phyloP scores from a whole-genome alignment of 2,888 invertebrate species.

The Atherix ibis region DNA sequence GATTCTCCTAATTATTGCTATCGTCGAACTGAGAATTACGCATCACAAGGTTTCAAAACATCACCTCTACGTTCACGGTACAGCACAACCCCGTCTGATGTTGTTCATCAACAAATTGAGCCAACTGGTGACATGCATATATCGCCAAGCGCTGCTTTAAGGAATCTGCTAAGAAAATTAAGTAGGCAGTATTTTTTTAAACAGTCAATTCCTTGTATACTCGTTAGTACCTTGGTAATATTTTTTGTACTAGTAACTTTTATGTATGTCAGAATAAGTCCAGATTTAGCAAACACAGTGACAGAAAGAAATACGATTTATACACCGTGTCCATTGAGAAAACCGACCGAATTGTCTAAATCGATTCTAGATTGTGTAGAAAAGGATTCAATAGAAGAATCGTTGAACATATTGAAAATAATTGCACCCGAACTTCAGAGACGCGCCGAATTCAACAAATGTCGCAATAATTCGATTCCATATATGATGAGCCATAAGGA shows the following conservation, averaged over 20 bases:
- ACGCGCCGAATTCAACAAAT: conserved; percentile 32
- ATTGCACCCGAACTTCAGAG: conserved; percentile 47
- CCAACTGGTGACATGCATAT: conserved; percentile 11
- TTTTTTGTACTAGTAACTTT: conserved; percentile 51
- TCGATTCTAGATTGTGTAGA: conserved; percentile 49
- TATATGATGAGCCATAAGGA: conserved; percentile 48
- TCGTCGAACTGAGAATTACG: too few relatives aligned
- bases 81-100: conserved; percentile 8
- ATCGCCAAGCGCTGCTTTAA: conserved; percentile 16
- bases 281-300: conserved; percentile 23
- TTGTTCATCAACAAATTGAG: conserved; percentile 13
- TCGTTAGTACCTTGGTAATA: conserved; percentile 42
- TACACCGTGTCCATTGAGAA: conserved; percentile 34
- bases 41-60: too few relatives aligned
- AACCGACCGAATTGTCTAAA: conserved; percentile 35
- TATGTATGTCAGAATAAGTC: conserved; percentile 45
- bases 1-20: too few relatives aligned
- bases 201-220: conserved; percentile 40
- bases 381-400: conserved; percentile 42
- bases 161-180: conserved; percentile 15
- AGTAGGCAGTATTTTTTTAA: conserved; percentile 20
- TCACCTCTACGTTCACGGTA: too few relatives aligned
- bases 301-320: conserved; percentile 34
- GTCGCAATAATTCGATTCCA: conserved; percentile 27
- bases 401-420: conserved; percentile 45